phyloP scores from a whole-genome alignment of 2,113 vertebrate genomes.

The Eleginops maclovinus region DNA sequence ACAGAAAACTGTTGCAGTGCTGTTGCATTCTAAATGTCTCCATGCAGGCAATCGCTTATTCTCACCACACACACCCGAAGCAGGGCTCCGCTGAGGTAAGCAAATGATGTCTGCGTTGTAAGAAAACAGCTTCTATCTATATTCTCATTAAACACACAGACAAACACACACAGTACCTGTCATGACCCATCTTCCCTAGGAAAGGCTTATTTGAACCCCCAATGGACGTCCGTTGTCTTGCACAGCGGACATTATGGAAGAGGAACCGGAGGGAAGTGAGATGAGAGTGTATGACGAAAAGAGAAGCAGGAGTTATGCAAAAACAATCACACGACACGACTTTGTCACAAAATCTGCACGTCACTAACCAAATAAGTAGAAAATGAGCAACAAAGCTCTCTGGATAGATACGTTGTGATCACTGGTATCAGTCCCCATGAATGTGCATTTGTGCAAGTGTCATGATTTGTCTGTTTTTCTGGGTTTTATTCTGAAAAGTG shows the following conservation, averaged over 20 bases:
- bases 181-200: slow-evolving; percentile 5
- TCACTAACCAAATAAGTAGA: slow-evolving; percentile 1
- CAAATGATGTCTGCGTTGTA: slow-evolving; percentile 42
- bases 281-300: slow-evolving; percentile 34
- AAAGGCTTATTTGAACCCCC: neutral
- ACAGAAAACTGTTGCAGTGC: slow-evolving; percentile 4
- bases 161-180: slow-evolving; percentile 35
- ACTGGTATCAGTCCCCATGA: too few species aligned
- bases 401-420: neutral
- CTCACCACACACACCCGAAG: slow-evolving; percentile 33
- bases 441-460: neutral
- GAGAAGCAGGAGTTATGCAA: slow-evolving; percentile 72
- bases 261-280: neutral
- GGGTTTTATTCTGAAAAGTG: too few species aligned
- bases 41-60: neutral
- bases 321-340: slow-evolving; percentile 47
- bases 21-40: too few species aligned
- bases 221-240: neutral
- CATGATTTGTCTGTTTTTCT: too few species aligned
- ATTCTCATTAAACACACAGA: neutral
- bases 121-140: slow-evolving; percentile 30
- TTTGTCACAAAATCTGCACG: slow-evolving; percentile 16
- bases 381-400: neutral
- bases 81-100: slow-evolving; percentile 52
- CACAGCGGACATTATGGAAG: slow-evolving; percentile 27